Percentiles rank a stretch among this genome's conserved stretches.
phyloP scores from a whole-genome alignment of 2,797 vertebrate species.

The Malacoctenus gilli region DNA sequence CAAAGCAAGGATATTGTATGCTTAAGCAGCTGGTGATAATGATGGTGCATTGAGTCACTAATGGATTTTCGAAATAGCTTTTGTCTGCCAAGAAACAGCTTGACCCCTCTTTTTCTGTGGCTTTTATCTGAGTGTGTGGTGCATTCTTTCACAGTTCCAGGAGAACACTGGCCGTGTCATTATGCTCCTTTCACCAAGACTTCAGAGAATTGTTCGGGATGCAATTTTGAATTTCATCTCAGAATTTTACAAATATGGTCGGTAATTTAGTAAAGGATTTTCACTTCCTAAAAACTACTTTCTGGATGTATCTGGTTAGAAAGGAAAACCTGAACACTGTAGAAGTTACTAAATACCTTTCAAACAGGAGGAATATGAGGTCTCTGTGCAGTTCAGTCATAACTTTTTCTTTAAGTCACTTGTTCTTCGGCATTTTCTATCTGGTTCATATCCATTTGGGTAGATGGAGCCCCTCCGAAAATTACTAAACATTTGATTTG shows the following conservation, averaged over 20 bases:
- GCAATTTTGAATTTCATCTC: neutral
- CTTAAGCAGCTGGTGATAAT: constrained; percentile 64
- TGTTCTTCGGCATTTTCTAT: too few relatives aligned
- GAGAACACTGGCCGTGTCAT: constrained; percentile 8
- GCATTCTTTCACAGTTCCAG: constrained; percentile 39
- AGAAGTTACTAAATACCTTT: too few relatives aligned
- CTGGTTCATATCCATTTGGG: too few relatives aligned
- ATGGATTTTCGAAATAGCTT: constrained; percentile 71
- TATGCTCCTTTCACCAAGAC: constrained; percentile 11
- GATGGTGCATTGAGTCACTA: constrained; percentile 67
- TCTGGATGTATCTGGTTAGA: too few relatives aligned
- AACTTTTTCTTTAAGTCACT: too few relatives aligned
- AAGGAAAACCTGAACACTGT: too few relatives aligned
- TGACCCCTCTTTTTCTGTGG: constrained; percentile 56
- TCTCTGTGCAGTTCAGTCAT: too few relatives aligned
- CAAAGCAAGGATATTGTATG: constrained; percentile 55
- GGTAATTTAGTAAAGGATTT: neutral
- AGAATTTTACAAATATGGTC: constrained; percentile 10
- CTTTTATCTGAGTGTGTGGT: constrained; percentile 48
- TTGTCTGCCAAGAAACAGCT: constrained; percentile 56
- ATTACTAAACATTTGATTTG: too few relatives aligned
- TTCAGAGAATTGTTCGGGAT: constrained; percentile 1
- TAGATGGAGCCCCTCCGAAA: too few relatives aligned
- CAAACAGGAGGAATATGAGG: too few relatives aligned
- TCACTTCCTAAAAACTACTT: too few relatives aligned